Evolutionary conservation across 2,888 invertebrate species (phyloP), one percentile per base, ranked within the genome.

Genomic region (Helleia helle): DNA sequence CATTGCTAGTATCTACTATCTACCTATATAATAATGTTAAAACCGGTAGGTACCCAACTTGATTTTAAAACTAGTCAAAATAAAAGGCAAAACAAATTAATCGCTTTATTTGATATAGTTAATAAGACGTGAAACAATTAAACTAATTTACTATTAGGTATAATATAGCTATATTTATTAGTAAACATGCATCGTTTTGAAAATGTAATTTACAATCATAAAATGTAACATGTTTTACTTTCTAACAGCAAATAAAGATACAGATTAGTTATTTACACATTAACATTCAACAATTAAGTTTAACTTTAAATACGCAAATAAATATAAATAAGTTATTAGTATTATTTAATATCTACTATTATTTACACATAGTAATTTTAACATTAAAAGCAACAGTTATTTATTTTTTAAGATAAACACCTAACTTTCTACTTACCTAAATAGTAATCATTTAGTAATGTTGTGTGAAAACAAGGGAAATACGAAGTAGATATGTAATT

Each of bases 221-320:
- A 17, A 31, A 31, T 18, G 5, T 31, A 31, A n/a, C 18, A 18
- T 34, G n/a, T n/a, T 34, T 11, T 9, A 2, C 22, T 22, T 4
- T 18, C 18, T 18, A 18, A 34, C 11, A 11, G 18, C 4, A 18
- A 31, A 31, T 30, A 17, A 31, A 18, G 9, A 17, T 11, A 26
- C 9, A 26, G 4, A 8, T 9, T 3, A 31, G 34, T 34, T 34
- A 34, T 34, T 18, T 34, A 34, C 34, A 34, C 22, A 12, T 12
- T 34, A 34, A 34, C 34, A 34, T 34, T 22, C 22, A 34, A 34
- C 34, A 34, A 34, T 34, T 18, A 34, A 22, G 18, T 34, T 18
- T 22, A 34, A 34, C 12, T 34, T 34, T 22, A 2, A 18, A 34
- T 34, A 12, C 4, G 5, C 11, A 15, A 0, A 18, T 6, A 29